Conservation (phyloP, 2,797 vertebrate genomes). For the Pseudochromis fuscus region DNA sequence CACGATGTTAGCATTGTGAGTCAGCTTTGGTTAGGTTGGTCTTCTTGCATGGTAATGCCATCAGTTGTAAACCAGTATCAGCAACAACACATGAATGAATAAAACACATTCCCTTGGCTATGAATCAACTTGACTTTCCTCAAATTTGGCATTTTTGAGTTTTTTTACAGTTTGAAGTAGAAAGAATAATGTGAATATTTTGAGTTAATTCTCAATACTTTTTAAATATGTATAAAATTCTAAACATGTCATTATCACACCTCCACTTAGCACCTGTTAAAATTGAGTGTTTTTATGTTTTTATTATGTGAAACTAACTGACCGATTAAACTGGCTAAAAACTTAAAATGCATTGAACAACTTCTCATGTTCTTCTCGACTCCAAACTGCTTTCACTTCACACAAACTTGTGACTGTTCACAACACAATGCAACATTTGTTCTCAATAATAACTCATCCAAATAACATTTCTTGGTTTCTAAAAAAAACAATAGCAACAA, state of each 20-base stretch:
- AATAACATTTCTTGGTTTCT: constrained; percentile 20
- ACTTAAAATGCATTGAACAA: not conserved
- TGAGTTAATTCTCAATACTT: too few species aligned
- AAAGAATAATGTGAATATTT: too few species aligned
- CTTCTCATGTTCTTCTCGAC: not conserved
- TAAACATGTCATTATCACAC: not conserved
- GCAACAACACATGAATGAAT: not conserved
- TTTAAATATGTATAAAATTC: not conserved
- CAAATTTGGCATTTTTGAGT: too few species aligned
- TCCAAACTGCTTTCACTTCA: not conserved
- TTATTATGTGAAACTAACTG: constrained; percentile 1
- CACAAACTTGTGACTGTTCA: not conserved
- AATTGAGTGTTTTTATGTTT: not conserved
- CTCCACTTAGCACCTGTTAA: too few species aligned
- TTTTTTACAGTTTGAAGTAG: too few species aligned
- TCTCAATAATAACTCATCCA: constrained; percentile 1
- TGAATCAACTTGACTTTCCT: too few species aligned
- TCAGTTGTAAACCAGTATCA: not conserved
- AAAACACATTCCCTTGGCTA: too few species aligned
- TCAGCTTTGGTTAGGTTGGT: constrained; percentile 1
- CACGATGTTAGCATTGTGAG: constrained; percentile 11
- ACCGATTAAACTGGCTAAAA: not conserved
- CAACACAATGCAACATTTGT: constrained; percentile 16
- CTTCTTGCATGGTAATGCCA: constrained; percentile 10
- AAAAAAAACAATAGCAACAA: not conserved